Evolutionary conservation across 2,888 invertebrate genomes (phyloP).

Genomic region (Sminthurinus aureus): DNA sequence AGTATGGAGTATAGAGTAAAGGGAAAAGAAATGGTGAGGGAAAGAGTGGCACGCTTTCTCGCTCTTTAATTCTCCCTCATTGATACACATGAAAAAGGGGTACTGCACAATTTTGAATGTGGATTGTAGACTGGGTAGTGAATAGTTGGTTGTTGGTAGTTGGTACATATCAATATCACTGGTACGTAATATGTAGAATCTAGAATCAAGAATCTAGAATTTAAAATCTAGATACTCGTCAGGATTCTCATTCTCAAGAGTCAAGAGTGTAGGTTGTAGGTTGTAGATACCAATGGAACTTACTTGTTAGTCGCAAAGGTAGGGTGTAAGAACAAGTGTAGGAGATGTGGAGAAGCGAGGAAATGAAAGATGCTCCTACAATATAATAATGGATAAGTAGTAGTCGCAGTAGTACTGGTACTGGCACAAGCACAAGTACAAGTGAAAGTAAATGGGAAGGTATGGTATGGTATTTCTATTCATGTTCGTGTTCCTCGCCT

Average conservation of each 20-base stretch:
- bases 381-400: conserved; percentile 1
- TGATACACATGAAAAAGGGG: too few species aligned
- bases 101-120: too few species aligned
- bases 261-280: too few species aligned
- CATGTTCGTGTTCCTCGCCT: neutral
- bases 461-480: neutral
- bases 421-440: neutral
- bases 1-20: neutral
- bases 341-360: neutral
- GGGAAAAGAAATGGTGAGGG: neutral
- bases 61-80: too few species aligned
- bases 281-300: neutral
- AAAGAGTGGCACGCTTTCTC: too few species aligned
- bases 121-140: too few species aligned
- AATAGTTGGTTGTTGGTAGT: too few species aligned
- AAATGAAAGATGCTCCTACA: neutral
- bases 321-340: neutral
- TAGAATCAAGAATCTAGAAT: too few species aligned
- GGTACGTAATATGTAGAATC: too few species aligned
- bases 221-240: too few species aligned
- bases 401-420: neutral
- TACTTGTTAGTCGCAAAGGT: neutral
- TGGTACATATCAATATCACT: too few species aligned
- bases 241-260: too few species aligned
- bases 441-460: neutral